Evolutionary conservation across 2,888 invertebrate genomes (phyloP).

Genomic region (Dinocampus coccinellae): DNA sequence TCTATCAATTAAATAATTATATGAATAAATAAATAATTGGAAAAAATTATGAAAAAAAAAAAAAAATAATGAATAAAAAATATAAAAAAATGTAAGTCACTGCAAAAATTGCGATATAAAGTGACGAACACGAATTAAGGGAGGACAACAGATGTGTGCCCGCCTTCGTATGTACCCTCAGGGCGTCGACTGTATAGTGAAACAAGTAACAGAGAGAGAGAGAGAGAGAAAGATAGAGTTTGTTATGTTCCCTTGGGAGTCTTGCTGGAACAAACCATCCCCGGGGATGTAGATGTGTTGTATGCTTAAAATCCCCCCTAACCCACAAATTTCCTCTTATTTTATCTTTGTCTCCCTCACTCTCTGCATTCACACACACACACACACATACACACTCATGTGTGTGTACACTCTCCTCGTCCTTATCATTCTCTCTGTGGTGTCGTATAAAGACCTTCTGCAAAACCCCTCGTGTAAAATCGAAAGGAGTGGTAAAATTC

Average conservation of each 20-base stretch:
- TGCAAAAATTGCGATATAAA: constrained; percentile 9
- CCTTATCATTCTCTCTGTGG: no score
- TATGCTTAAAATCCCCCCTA: constrained; percentile 26
- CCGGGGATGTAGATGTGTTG: constrained; percentile 45
- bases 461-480: constrained; percentile 7
- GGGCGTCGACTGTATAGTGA: constrained; percentile 36
- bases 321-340: background rate
- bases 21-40: no score
- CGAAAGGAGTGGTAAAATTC: constrained; percentile 12
- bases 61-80: background rate
- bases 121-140: constrained; percentile 8
- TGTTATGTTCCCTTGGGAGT: constrained; percentile 58
- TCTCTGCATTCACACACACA: no score
- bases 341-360: background rate
- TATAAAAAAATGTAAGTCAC: background rate
- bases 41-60: background rate
- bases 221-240: constrained; percentile 10
- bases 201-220: no score
- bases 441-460: background rate
- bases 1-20: no score
- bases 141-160: constrained; percentile 40
- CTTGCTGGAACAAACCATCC: constrained; percentile 64
- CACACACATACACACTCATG: no score
- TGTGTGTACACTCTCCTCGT: no score
- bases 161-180: constrained; percentile 53